A percentile compares a stretch with the other conserved stretches of the same genome.
phyloP scores from a whole-genome alignment of 2,888 invertebrate species.

The Epiblema foenella region DNA sequence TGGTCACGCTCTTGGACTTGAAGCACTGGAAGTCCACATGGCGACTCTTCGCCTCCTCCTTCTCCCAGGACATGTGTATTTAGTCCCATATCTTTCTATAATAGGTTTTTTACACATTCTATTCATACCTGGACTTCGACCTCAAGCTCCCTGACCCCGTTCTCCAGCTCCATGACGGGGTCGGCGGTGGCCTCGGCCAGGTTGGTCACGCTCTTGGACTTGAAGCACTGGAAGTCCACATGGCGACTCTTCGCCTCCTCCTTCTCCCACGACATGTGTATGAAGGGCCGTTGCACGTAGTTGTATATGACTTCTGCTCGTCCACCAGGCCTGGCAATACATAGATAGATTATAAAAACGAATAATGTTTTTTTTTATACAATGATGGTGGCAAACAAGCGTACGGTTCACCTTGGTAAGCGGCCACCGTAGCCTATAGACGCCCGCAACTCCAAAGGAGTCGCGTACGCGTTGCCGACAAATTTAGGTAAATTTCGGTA shows the following conservation, averaged over 20 bases:
- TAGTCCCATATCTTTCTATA: too few species aligned
- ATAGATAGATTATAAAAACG: too few species aligned
- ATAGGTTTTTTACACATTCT: too few species aligned
- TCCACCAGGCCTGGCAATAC: constrained; percentile 92
- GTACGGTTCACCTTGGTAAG: too few species aligned
- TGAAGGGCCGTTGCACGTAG: constrained; percentile 99
- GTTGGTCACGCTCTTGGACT: constrained; percentile 98
- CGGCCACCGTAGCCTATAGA: too few species aligned
- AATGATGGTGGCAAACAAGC: too few species aligned
- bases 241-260: constrained; percentile 99
- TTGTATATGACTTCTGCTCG: constrained; percentile 99
- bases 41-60: constrained; percentile 99
- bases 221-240: constrained; percentile 99
- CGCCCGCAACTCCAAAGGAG: too few species aligned
- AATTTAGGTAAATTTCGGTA: too few species aligned
- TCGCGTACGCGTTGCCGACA: too few species aligned
- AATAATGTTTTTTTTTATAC: too few species aligned
- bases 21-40: constrained; percentile 99
- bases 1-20: constrained; percentile 98
- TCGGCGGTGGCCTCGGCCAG: constrained; percentile 97
- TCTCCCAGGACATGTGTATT: constrained; percentile 99
- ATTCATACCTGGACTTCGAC: constrained; percentile 48
- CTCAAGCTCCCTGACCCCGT: constrained; percentile 70
- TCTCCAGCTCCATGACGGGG: constrained; percentile 89
- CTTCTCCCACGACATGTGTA: constrained; percentile 99